Evolutionary conservation across 1,140 invertebrate species (phyloP).

Genomic region (Argopecten irradians): DNA sequence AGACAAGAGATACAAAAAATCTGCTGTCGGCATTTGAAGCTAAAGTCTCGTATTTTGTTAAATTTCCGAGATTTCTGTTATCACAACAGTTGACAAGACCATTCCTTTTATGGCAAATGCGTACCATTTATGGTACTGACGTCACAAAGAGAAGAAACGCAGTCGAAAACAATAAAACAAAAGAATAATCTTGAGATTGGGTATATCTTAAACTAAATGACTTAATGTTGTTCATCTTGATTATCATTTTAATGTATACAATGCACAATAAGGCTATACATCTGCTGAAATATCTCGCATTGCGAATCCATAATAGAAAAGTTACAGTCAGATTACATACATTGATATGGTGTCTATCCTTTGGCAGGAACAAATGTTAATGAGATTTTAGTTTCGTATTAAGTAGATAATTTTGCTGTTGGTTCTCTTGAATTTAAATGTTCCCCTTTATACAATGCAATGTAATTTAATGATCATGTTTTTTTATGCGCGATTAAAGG

Average conservation of each 20-base stretch:
- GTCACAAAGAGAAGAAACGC: neutral
- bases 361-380: too few species aligned
- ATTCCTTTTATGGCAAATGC: neutral
- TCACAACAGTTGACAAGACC: neutral
- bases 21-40: neutral
- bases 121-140: neutral
- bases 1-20: neutral
- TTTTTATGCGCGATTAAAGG: too few species aligned
- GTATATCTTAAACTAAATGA: neutral
- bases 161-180: neutral
- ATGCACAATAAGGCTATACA: too few species aligned
- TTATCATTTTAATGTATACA: neutral
- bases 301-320: too few species aligned
- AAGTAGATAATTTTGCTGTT: too few species aligned
- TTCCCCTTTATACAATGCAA: too few species aligned
- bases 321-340: too few species aligned
- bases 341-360: too few species aligned
- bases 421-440: too few species aligned
- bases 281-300: too few species aligned
- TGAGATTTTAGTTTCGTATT: too few species aligned
- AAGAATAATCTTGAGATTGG: neutral
- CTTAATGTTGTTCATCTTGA: neutral
- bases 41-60: neutral
- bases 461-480: too few species aligned
- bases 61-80: neutral